These are phyloP conservation scores for Phrynocephalus vlangalii DNA, from an alignment of 2,797 vertebrate species.

Conservation along the genomic window DNA sequence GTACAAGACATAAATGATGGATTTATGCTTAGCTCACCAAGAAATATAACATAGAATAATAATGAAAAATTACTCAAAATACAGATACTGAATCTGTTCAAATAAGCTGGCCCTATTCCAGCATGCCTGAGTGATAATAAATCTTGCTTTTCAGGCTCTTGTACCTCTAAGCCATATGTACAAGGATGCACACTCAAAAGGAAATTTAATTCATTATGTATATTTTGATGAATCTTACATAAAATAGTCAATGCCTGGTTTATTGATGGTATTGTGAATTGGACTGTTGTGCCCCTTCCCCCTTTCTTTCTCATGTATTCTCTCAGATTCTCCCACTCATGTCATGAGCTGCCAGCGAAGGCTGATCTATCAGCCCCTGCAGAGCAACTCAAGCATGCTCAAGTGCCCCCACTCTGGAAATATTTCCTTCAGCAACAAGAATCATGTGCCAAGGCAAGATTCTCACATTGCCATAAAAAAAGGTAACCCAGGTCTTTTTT, in stretches of 20 bases:
- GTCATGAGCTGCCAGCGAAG: slow-evolving; percentile 74
- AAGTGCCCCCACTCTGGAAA: slow-evolving; percentile 61
- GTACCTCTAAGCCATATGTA: not conserved
- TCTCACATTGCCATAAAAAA: slow-evolving; percentile 55
- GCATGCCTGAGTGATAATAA: not conserved
- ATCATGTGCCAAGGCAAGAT: slow-evolving; percentile 37
- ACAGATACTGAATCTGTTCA: not conserved
- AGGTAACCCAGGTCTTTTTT: slow-evolving; percentile 46
- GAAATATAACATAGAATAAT: not conserved
- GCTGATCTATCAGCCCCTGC: slow-evolving; percentile 76
- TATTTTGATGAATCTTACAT: not conserved
- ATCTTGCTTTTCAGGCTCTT: not conserved
- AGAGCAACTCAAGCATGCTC: slow-evolving; percentile 76
- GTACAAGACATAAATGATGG: not conserved
- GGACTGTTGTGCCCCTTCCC: not conserved
- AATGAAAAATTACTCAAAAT: not conserved
- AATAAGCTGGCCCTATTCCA: not conserved
- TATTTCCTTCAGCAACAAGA: slow-evolving; percentile 23
- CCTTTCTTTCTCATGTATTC: slow-evolving; percentile 31
- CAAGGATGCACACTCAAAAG: not conserved
- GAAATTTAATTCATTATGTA: not conserved
- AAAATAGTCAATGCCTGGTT: not conserved
- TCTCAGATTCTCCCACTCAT: slow-evolving; percentile 85
- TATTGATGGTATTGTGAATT: not conserved
- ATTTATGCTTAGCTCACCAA: not conserved